phyloP scores from a whole-genome alignment of 2,113 vertebrate species.

The Capricornis sumatraensis region DNA sequence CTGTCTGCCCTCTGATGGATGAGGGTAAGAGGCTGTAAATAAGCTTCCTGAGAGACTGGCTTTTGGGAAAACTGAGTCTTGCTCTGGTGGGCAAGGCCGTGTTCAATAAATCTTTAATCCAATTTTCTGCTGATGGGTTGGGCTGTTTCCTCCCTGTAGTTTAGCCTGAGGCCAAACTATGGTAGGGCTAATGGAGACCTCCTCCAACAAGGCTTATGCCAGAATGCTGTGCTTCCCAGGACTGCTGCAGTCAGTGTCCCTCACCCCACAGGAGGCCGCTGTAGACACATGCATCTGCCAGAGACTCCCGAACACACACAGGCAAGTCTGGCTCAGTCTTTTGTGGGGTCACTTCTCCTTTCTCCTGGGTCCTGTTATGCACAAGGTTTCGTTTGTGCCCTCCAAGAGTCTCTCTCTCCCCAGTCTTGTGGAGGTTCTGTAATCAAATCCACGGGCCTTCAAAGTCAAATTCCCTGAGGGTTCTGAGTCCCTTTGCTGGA shows the following conservation, averaged over 20 bases:
- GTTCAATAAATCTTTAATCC: neutral
- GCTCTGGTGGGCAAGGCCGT: neutral
- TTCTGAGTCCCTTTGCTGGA: neutral
- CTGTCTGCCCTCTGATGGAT: neutral
- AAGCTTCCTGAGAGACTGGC: neutral
- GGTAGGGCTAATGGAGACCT: neutral
- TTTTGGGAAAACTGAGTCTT: neutral
- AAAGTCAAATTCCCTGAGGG: neutral
- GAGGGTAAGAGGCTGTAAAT: neutral
- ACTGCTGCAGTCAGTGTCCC: neutral
- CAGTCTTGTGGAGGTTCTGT: neutral
- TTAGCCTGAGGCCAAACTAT: neutral
- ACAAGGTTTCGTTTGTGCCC: neutral
- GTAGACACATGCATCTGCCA: neutral
- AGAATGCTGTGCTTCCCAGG: neutral
- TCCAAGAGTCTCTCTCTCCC: neutral
- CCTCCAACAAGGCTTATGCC: neutral
- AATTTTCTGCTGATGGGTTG: neutral
- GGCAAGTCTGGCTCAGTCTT: neutral
- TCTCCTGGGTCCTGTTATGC: neutral
- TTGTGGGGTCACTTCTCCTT: neutral
- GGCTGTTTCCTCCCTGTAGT: neutral
- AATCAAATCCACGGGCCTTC: neutral
- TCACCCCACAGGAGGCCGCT: fast-evolving
- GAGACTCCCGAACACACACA: neutral